Conservation (phyloP, 2,797 vertebrate species). For the Schizopygopsis pylzovi region DNA sequence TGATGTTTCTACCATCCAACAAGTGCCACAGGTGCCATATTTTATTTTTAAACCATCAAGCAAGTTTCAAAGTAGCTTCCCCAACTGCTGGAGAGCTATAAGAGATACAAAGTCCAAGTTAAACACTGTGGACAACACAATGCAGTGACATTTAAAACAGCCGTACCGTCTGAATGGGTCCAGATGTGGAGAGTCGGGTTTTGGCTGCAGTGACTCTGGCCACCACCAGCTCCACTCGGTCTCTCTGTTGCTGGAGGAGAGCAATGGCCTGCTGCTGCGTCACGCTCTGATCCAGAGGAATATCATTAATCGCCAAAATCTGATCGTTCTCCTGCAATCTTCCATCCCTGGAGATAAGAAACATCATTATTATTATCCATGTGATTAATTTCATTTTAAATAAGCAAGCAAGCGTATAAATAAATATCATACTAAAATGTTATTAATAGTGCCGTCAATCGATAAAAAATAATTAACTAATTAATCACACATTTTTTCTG, state of each 20-base stretch:
- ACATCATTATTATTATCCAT: neutral
- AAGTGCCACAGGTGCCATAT: neutral
- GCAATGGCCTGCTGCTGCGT: conserved; percentile 90
- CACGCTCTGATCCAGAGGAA: conserved; percentile 85
- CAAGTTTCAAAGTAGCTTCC: neutral
- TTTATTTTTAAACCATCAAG: neutral
- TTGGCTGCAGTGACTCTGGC: conserved; percentile 76
- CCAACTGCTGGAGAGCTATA: neutral
- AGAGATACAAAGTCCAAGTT: neutral
- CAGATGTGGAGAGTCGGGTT: conserved; percentile 56
- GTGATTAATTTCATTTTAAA: neutral
- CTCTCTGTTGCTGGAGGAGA: conserved; percentile 88
- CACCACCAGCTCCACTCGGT: conserved; percentile 86
- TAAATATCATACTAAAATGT: no score
- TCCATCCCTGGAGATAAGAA: conserved; percentile 81
- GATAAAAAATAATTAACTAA: no score
- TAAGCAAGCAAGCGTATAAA: no score
- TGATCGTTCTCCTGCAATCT: conserved; percentile 91
- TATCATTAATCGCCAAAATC: conserved; percentile 91
- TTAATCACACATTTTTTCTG: no score
- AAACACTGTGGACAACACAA: conserved; percentile 2
- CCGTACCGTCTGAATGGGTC: conserved; percentile 78
- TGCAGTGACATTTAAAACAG: conserved; percentile 21
- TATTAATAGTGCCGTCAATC: no score
- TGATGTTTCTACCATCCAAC: no score